Base-by-base conservation (phyloP, 2,888 invertebrate genomes). In the Trachelus iudaicus region DNA sequence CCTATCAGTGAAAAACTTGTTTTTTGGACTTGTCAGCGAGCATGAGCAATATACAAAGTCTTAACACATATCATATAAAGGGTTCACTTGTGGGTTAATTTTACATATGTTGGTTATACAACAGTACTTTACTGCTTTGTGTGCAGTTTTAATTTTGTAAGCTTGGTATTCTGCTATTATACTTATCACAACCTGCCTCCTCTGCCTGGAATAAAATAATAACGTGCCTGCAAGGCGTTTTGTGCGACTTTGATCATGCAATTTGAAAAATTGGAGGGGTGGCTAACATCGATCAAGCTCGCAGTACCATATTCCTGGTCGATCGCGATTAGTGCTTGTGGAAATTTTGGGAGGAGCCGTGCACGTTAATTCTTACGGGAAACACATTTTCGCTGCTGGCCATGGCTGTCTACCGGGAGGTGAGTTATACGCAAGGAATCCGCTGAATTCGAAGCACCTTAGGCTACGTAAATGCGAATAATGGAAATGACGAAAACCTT, bases 401-500 rank as follows among this genome's bases (percentile, higher is more conserved):
- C 80, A 85, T 84, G 85, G 78, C 71, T 74, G 71, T 71, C 34
- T 73, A 40, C 76, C 76, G 82, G 81, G 85, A 56, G 56, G 56
- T 56, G 56, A 56, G 56, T 56, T 56, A 9, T 23, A 56, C 77
- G n/a, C 69, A 74, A 77, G 34, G 34, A 37, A 69, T 74, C 31
- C 31, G 30, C 13, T 71, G 71, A 71, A 71, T 71, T 33, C 13
- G 69, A 69, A 73, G 15, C 34, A 76, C 76, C 34, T 34, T 77
- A 76, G 75, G 76, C 77, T 82, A 82, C 82, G 82, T 80, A 71
- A 71, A 76, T 74, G 71, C 77, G 81, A 84, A 88, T 90, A 92
- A 92, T 92, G 92, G 75, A 75, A 84, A 82, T 83, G 84, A 85
- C 81, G 82, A 85, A 94, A 95, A 95, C 95, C 95, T 95, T 94